Percentiles rank a stretch among this genome's conserved stretches.
phyloP scores from a whole-genome alignment of 2,797 vertebrate genomes.

The Muscicapa comitata region DNA sequence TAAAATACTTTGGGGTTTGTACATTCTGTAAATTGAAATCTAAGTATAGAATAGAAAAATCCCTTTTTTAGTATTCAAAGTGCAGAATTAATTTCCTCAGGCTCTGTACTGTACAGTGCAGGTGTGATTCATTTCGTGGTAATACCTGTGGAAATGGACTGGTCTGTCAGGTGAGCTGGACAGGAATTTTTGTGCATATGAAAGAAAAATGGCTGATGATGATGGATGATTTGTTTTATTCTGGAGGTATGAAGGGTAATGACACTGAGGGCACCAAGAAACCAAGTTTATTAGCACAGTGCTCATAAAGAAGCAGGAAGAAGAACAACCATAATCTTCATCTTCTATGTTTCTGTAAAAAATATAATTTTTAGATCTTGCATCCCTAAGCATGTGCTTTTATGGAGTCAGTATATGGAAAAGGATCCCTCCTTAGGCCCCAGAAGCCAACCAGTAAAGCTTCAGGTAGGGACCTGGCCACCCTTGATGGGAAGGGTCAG shows the following conservation, averaged over 20 bases:
- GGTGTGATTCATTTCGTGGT: not conserved
- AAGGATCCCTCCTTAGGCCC: not conserved
- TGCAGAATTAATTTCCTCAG: not conserved
- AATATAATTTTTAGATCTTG: not conserved
- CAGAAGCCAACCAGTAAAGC: not conserved
- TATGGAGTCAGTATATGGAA: not conserved
- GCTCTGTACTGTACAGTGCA: not conserved
- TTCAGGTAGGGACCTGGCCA: not conserved
- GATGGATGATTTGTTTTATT: not conserved
- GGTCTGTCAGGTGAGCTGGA: not conserved
- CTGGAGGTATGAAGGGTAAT: not conserved
- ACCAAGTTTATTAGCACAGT: not conserved
- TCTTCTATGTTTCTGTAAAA: not conserved
- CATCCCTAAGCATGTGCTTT: not conserved
- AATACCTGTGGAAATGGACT: not conserved
- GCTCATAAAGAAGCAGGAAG: not conserved
- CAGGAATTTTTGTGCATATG: not conserved
- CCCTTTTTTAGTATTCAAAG: not conserved
- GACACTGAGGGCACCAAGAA: not conserved
- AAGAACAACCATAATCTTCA: not conserved
- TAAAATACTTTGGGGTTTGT: not conserved
- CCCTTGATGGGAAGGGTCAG: not conserved
- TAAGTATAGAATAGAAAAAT: not conserved
- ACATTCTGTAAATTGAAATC: not conserved
- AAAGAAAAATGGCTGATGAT: not conserved